phyloP scores from a whole-genome alignment of 2,888 invertebrate species.

The Pecten maximus region DNA sequence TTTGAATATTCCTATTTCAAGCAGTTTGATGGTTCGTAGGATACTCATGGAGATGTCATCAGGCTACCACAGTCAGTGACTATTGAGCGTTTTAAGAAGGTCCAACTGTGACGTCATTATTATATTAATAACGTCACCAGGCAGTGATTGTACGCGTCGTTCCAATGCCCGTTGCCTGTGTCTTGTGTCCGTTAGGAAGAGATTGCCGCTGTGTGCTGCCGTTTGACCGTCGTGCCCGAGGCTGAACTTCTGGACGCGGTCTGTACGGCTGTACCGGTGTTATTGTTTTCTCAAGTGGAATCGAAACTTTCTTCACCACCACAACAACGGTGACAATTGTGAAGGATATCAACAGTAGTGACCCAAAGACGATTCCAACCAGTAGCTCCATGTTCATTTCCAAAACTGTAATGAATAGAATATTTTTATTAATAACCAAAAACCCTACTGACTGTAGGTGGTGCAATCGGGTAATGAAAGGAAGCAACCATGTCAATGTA shows the following conservation, averaged over 20 bases:
- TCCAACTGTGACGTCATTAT: not conserved
- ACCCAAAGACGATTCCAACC: slow-evolving; percentile 47
- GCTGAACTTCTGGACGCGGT: slow-evolving; percentile 35
- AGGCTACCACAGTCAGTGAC: not conserved
- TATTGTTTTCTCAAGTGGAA: slow-evolving; percentile 45
- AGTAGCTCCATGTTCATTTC: slow-evolving; percentile 40
- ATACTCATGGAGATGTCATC: not conserved
- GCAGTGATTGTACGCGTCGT: not conserved
- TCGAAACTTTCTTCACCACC: slow-evolving; percentile 39
- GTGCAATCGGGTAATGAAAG: not conserved
- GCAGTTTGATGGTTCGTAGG: too few relatives aligned
- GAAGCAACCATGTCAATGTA: not conserved
- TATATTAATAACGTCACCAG: not conserved
- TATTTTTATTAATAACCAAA: too few relatives aligned
- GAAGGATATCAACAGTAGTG: slow-evolving; percentile 43
- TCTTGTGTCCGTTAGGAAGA: slow-evolving; percentile 3
- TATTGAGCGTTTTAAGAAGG: not conserved
- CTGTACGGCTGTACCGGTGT: slow-evolving; percentile 43
- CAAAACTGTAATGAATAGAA: slow-evolving; percentile 40
- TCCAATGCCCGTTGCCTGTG: not conserved
- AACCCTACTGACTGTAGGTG: not conserved
- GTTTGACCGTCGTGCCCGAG: not conserved
- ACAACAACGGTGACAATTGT: slow-evolving; percentile 42
- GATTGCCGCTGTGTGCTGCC: not conserved
- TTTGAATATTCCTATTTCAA: too few relatives aligned